Evolutionary conservation across 2,888 invertebrate species (phyloP).

Genomic region (Pollenia griseotomentosa): DNA sequence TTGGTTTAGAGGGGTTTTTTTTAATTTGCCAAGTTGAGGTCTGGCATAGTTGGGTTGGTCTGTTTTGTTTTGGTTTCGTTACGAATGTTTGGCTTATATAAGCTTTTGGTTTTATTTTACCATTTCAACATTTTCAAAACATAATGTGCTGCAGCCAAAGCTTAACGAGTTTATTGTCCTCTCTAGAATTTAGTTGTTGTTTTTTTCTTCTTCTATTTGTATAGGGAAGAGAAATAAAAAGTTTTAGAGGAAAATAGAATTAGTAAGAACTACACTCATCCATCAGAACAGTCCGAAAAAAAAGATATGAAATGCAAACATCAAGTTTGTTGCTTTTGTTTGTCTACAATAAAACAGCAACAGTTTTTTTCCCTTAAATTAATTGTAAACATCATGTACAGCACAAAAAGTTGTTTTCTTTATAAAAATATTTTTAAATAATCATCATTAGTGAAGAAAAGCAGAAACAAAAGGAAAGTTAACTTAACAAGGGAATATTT

Average conservation of each 20-base stretch:
- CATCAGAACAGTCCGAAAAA: constrained; percentile 62
- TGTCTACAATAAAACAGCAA: constrained; percentile 47
- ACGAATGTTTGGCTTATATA: constrained; percentile 66
- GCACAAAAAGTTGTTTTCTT: constrained; percentile 29
- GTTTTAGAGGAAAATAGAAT: constrained; percentile 59
- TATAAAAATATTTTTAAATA: constrained; percentile 47
- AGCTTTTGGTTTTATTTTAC: constrained; percentile 71
- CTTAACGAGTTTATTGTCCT: constrained; percentile 75
- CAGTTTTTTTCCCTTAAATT: constrained; percentile 54
- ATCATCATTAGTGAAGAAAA: constrained; percentile 49
- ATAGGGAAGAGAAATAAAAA: constrained; percentile 30
- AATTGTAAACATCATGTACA: constrained; percentile 66
- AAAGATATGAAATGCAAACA: constrained; percentile 50
- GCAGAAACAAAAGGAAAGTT: constrained; percentile 1
- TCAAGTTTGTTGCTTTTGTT: constrained; percentile 50
- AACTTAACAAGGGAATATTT: constrained; percentile 10
- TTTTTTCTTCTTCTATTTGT: constrained; percentile 8
- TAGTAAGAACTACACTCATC: constrained; percentile 61
- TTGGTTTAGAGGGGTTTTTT: constrained; percentile 49
- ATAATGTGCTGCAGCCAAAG: constrained; percentile 63
- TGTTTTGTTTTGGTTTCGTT: constrained; percentile 47
- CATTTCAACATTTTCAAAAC: constrained; percentile 60
- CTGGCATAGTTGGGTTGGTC: constrained; percentile 7
- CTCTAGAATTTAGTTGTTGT: constrained; percentile 35
- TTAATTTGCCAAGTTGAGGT: constrained; percentile 33